Conservation (phyloP, 1,140 invertebrate species). For the Dendrolimus kikuchii region DNA sequence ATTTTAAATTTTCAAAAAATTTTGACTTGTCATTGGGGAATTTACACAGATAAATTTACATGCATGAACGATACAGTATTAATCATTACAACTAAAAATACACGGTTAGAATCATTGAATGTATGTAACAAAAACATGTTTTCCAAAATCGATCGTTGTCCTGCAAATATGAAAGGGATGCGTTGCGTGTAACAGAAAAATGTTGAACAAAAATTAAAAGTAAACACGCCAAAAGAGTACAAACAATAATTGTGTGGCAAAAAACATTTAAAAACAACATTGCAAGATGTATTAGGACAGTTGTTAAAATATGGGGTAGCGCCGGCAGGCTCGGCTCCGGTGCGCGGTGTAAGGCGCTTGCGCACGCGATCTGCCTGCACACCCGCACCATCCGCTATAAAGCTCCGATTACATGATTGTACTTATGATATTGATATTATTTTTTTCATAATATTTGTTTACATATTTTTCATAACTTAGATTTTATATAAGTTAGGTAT, state of each 20-base stretch:
- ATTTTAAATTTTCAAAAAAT: constrained; percentile 58
- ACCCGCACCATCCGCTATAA: no score
- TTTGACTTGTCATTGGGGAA: constrained; percentile 21
- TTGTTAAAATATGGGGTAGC: constrained; percentile 71
- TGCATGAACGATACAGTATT: constrained; percentile 29
- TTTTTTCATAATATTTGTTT: no score
- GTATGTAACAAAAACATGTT: no score
- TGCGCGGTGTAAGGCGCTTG: constrained; percentile 50
- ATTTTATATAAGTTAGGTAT: no score
- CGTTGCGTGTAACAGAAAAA: not conserved
- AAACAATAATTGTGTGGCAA: constrained; percentile 60
- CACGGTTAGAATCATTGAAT: no score
- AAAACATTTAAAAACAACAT: constrained; percentile 70
- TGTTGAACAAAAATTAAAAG: constrained; percentile 61
- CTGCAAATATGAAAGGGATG: no score
- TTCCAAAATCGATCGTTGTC: no score
- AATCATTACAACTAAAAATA: no score
- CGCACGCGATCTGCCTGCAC: constrained; percentile 48
- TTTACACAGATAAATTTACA: constrained; percentile 71
- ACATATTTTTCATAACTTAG: no score
- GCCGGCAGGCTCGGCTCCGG: constrained; percentile 46
- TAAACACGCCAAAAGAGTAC: constrained; percentile 59
- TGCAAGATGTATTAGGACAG: constrained; percentile 71
- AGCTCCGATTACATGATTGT: no score
- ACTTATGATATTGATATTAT: no score